These are phyloP conservation scores for Eurois occulta DNA, from an alignment of 2,888 invertebrate genomes.

Conservation along the genomic window DNA sequence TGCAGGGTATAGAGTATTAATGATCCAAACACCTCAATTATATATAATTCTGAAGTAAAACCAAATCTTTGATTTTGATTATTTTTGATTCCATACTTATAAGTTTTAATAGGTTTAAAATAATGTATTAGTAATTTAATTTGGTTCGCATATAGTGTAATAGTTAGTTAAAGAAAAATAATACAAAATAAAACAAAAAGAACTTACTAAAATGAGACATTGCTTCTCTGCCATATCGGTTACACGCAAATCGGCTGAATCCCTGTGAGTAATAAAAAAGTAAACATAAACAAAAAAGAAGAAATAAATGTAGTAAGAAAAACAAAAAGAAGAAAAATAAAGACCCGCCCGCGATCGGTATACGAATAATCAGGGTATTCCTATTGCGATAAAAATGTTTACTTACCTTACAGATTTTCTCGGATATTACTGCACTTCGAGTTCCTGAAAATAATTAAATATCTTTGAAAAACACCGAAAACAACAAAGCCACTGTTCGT, in stretches of 20 bases:
- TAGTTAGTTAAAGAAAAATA: not conserved
- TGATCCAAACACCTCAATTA: not conserved
- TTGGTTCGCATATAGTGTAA: not conserved
- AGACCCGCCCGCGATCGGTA: constrained; percentile 13
- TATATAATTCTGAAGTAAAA: not conserved
- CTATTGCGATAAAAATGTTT: no score
- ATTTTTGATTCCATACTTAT: not conserved
- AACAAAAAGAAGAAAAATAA: not conserved
- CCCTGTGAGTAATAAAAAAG: constrained; percentile 46
- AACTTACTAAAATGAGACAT: constrained; percentile 52
- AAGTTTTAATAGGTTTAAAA: not conserved
- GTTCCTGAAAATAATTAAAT: constrained; percentile 49
- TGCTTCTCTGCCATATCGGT: constrained; percentile 39
- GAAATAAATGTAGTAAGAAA: not conserved
- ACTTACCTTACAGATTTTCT: constrained; percentile 47
- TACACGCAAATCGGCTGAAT: constrained; percentile 24
- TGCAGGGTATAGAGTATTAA: no score
- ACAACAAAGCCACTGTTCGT: constrained; percentile 31
- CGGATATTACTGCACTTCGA: constrained; percentile 31
- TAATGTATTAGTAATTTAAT: not conserved
- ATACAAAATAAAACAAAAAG: no score
- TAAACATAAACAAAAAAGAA: constrained; percentile 40
- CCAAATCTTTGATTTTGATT: not conserved
- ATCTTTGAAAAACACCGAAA: constrained; percentile 23
- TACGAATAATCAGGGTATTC: not conserved